Evolutionary conservation across 2,113 vertebrate species (phyloP).

Genomic region (Peromyscus californicus): DNA sequence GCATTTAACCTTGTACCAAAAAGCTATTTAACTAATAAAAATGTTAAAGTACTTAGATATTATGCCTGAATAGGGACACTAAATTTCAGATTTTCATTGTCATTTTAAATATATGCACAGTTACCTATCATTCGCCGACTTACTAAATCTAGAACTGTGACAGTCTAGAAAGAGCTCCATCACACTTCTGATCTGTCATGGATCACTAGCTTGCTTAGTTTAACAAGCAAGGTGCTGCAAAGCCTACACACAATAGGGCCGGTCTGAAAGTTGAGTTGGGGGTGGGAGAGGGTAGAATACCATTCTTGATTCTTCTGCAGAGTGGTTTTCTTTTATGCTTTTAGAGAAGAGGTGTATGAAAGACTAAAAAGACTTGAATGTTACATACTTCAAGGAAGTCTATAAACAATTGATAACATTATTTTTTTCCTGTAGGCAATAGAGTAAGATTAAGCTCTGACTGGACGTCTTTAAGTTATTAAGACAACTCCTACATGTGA

Average conservation of each 20-base stretch:
- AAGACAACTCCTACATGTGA: neutral
- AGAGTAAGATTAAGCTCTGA: neutral
- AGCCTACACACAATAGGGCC: constrained; percentile 83
- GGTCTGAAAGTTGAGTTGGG: constrained; percentile 75
- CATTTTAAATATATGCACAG: constrained; percentile 77
- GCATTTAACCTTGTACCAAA: constrained; percentile 82
- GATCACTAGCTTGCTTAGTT: constrained; percentile 76
- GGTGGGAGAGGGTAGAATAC: constrained; percentile 5
- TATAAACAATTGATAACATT: neutral
- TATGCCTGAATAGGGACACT: constrained; percentile 84
- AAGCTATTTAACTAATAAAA: constrained; percentile 86
- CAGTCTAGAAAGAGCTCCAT: constrained; percentile 79
- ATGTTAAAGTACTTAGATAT: constrained; percentile 83
- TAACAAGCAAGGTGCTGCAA: constrained; percentile 81
- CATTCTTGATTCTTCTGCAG: constrained; percentile 61
- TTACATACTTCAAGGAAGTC: neutral
- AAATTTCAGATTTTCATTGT: constrained; percentile 79
- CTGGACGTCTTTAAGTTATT: neutral
- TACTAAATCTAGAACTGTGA: constrained; percentile 83
- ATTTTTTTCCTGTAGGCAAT: neutral
- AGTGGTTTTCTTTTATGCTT: constrained; percentile 53
- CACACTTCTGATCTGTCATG: constrained; percentile 72
- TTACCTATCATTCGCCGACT: constrained; percentile 76
- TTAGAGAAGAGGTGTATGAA: constrained; percentile 71
- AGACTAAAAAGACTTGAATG: constrained; percentile 55